phyloP scores from a whole-genome alignment of 2,113 vertebrate species.

The Bothrops jararaca region DNA sequence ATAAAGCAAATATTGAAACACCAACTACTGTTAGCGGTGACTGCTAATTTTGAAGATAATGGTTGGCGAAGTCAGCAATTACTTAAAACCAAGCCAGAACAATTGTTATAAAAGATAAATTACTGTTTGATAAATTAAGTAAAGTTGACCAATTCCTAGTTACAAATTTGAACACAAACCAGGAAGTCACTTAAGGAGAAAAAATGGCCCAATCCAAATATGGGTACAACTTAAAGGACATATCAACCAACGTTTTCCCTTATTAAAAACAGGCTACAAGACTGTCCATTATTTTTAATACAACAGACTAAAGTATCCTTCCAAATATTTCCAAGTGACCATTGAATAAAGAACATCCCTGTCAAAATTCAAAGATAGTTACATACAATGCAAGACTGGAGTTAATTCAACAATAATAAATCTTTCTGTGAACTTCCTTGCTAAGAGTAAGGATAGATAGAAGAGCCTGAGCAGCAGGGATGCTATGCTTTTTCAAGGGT shows the following conservation, averaged over 20 bases:
- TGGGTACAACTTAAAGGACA: accelerated
- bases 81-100: constrained; percentile 55
- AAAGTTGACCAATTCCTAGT: constrained; percentile 28
- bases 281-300: background rate
- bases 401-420: background rate
- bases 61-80: constrained; percentile 50
- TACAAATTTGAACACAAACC: constrained; percentile 29
- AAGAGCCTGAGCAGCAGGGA: background rate
- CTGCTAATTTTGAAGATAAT: constrained; percentile 50
- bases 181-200: constrained; percentile 22
- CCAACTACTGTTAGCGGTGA: constrained; percentile 30
- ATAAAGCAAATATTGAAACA: constrained; percentile 43
- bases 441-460: background rate
- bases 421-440: background rate
- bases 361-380: background rate
- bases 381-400: background rate
- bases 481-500: background rate
- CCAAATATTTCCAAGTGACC: background rate
- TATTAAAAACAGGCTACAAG: background rate
- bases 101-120: constrained; percentile 54
- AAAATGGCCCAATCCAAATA: constrained; percentile 11
- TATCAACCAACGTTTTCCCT: background rate
- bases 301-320: background rate
- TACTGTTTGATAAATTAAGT: constrained; percentile 49
- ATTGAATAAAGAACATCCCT: constrained; percentile 10